Base-by-base conservation (phyloP, 1,140 invertebrate species). In the Triops cancriformis region DNA sequence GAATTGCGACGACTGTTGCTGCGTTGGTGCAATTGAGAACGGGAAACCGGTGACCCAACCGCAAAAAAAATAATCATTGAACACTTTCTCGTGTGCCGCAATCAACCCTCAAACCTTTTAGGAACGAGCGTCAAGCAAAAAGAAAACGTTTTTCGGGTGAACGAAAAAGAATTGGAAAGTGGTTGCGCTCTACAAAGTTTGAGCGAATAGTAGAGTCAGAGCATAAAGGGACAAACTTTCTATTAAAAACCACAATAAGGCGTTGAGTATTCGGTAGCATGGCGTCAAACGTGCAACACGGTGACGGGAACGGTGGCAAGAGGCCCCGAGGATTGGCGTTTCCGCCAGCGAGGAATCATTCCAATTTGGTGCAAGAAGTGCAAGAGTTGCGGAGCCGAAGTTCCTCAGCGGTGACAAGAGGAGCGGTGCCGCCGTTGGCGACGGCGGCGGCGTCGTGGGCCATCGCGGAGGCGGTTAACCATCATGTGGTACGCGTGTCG, bases 281-380 rank as follows among this genome's bases (percentile, higher is more conserved):
- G 51, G 51, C 51, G 9, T 64, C 51, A 12, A 64, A 64, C 51
- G 51, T 64, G 51, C 51, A 64, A 64, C 51, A 64, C 51, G 51
- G 51, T 64, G 51, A 64, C 6, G 11, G 51, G 14, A 64, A 64
- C 51, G n/a, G 51, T 64, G 51, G 51, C 18, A 64, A 64, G 23
- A 14, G 14, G 14, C 51, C 51, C 18, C 9, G 11, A n/a, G 51
- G 18, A 9, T 64, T 64, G 23, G 23, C 51, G 7, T 64, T 64
- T 23, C 51, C 51, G 6, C 51, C 51, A 23, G 14, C 51, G 51
- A 64, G 51, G 23, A 5, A 18, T 23, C 51, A 64, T 18, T 64
- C 51, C 51, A 64, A 64, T 64, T 23, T 64, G 51, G 18, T 64
- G 51, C 51, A 64, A 64, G 51, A 64, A 64, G 51, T 64, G n/a